These are phyloP conservation scores for Limnephilus rhombicus DNA, from an alignment of 2,888 invertebrate species.

Conservation along the genomic window DNA sequence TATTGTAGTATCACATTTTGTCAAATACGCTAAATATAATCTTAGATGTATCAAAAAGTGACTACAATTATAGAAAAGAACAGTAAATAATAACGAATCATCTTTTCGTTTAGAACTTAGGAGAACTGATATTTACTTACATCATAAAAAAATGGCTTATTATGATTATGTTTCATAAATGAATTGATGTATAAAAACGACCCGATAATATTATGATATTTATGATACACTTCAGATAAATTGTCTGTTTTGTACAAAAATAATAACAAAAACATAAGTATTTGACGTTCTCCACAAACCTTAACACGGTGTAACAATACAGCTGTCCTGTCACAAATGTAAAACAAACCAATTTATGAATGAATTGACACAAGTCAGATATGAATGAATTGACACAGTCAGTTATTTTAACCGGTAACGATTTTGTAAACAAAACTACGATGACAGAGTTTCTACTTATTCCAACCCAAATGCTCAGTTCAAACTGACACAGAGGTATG, in stretches of 20 bases:
- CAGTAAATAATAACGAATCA: not conserved
- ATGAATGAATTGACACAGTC: not conserved
- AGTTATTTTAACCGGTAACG: slow-evolving; percentile 25
- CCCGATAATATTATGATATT: not conserved
- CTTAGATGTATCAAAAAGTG: not conserved
- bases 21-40: not conserved
- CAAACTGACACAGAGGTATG: slow-evolving; percentile 32
- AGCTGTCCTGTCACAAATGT: not conserved
- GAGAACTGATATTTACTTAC: no score
- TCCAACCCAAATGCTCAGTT: slow-evolving; percentile 6
- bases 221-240: not conserved
- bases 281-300: not conserved
- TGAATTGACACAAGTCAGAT: not conserved
- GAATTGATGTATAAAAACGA: not conserved
- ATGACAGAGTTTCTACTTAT: slow-evolving; percentile 46
- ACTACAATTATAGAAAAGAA: not conserved
- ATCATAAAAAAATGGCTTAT: no score
- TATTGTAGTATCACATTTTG: not conserved
- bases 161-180: not conserved
- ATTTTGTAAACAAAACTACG: slow-evolving; percentile 51
- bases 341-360: not conserved
- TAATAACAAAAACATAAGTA: not conserved
- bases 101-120: not conserved
- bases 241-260: not conserved
- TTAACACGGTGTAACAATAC: not conserved